phyloP scores from a whole-genome alignment of 2,113 vertebrate species.

The Nymphicus hollandicus region DNA sequence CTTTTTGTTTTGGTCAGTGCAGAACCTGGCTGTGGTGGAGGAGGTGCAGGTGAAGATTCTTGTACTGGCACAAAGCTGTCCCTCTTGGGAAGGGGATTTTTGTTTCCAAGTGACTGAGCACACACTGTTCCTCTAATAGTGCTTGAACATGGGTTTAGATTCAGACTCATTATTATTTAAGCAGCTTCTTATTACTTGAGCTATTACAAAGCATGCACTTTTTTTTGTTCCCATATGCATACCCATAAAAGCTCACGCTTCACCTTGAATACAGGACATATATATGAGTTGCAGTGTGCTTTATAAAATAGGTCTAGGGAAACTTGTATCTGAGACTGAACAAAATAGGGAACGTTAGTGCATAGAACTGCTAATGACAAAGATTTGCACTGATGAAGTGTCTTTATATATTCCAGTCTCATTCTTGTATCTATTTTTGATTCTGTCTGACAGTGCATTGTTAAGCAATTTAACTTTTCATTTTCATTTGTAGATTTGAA shows the following conservation, averaged over 20 bases:
- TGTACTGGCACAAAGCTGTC: background rate
- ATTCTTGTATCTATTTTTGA: background rate
- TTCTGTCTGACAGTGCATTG: background rate
- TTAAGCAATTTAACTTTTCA: background rate
- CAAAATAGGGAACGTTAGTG: background rate
- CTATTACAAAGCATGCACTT: background rate
- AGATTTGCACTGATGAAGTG: background rate
- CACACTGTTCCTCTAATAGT: background rate
- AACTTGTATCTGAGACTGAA: background rate
- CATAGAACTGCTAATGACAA: background rate
- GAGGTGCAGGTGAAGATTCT: background rate
- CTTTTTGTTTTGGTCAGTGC: background rate
- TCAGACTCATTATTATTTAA: background rate
- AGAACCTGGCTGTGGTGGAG: background rate
- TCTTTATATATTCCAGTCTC: background rate
- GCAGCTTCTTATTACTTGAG: background rate
- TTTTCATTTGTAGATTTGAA: slow-evolving; percentile 86
- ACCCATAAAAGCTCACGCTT: background rate
- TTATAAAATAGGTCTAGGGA: background rate
- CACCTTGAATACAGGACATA: background rate
- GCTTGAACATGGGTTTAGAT: background rate
- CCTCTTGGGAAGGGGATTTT: background rate
- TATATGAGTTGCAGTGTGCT: background rate
- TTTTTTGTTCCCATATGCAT: background rate
- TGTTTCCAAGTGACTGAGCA: background rate